Conservation (phyloP, 2,113 vertebrate genomes). For the Octodon degus region DNA sequence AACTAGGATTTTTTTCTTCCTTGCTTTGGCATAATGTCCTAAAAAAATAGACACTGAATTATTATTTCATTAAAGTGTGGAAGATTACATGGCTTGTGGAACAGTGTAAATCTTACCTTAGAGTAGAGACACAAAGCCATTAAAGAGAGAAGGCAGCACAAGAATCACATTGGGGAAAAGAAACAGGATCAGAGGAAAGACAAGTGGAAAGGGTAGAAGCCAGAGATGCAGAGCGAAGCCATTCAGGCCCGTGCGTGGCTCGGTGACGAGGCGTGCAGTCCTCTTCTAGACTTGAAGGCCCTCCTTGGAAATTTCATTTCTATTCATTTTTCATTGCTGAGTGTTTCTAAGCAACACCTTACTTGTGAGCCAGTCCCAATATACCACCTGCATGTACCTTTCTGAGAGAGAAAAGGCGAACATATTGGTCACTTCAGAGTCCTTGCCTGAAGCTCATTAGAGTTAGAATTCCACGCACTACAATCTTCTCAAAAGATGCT, state of each 20-base stretch:
- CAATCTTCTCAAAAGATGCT: constrained; percentile 32
- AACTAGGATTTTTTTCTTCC: background rate
- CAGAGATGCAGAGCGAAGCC: background rate
- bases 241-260: background rate
- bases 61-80: constrained; percentile 20
- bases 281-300: background rate
- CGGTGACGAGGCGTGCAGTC: too few species aligned
- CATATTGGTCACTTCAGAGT: constrained; percentile 7
- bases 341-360: background rate
- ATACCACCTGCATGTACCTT: constrained; percentile 46
- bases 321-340: constrained; percentile 38
- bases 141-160: background rate
- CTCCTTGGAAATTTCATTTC: constrained; percentile 39
- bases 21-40: background rate
- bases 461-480: constrained; percentile 51
- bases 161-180: background rate
- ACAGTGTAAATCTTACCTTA: background rate
- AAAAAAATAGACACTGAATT: background rate
- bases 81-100: background rate
- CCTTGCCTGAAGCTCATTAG: constrained; percentile 55
- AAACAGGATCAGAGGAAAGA: background rate
- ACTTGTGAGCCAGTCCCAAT: background rate
- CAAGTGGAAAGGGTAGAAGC: background rate
- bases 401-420: constrained; percentile 49
- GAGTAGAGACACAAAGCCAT: background rate